A percentile compares a stretch with the other conserved stretches of the same genome.
Conservation (phyloP, 1,140 invertebrate species). For the Brachionus paranguensis region DNA sequence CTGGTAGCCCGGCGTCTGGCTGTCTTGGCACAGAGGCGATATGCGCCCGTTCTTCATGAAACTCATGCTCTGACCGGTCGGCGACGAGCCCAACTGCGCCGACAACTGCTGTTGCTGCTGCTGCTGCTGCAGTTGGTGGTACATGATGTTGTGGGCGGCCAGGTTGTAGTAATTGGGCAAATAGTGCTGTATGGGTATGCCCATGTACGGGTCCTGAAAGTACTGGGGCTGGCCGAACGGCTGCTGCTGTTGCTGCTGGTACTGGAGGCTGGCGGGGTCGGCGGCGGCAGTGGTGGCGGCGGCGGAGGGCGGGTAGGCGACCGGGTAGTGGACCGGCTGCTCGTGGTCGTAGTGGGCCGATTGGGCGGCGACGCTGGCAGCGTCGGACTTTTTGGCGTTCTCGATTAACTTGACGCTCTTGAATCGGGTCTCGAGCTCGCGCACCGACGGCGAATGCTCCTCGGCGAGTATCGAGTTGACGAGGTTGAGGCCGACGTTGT, state of each 20-base stretch:
- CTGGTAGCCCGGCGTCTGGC: neutral
- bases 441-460: constrained; percentile 31
- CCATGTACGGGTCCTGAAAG: constrained; percentile 15
- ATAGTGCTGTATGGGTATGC: constrained; percentile 24
- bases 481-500: constrained; percentile 27
- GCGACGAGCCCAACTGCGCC: neutral
- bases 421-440: neutral
- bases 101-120: constrained; percentile 17
- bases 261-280: neutral
- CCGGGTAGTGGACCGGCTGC: neutral
- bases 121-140: constrained; percentile 36
- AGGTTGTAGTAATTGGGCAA: constrained; percentile 23
- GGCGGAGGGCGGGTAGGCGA: neutral
- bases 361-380: neutral
- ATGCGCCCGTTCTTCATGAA: neutral
- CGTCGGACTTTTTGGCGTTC: neutral
- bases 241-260: neutral
- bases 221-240: constrained; percentile 5
- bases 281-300: too few relatives aligned
- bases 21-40: neutral
- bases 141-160: constrained; percentile 36
- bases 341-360: constrained; percentile 14
- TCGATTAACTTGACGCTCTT: constrained; percentile 1
- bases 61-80: neutral
- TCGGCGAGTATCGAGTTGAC: constrained; percentile 30